Evolutionary conservation across 2,797 vertebrate species (phyloP), one percentile per base, ranked within the genome.

Genomic region (Falco columbarius): DNA sequence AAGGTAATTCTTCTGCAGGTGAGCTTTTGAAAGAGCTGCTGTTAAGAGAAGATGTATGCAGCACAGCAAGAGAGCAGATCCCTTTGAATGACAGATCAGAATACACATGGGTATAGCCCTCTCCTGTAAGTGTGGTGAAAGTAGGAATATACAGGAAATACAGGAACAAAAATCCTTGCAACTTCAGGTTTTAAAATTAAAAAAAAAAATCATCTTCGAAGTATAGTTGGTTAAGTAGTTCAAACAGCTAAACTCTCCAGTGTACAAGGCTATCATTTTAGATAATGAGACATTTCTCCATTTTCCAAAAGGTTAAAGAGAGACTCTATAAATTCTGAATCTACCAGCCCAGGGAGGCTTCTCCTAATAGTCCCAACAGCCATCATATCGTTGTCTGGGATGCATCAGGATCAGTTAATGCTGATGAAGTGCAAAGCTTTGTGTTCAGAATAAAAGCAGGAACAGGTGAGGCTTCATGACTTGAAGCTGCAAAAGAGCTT

Each of bases 211-310:
- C 47, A 34, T 61, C 68, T 82, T 51, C 58, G 44, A 72, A 77
- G 24, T 32, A 44, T 55, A 72, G 38, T 65, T 87, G 58, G 81
- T 71, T 93, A 86, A 87, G 81, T 77, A 95, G 93, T 87, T 96
- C 89, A 96, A 91, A 92, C 24, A 90, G 40, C 80, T 63, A 73
- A 93, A 91, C 44, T 91, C 87, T 93, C 91, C 67, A 38, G 83
- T 90, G 97, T 81, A 71, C 87, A 89, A 81, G 61, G 56, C 93
- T 97, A 95, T 96, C 92, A 91, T 96, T 97, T 96, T 59, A 90
- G 82, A 72, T 97, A 98, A 97, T 92, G 87, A 98, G 97, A 95
- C 71, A 58, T 89, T 83, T 96, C 94, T 94, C 74, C 49, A 52
- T 94, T 94, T 90, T 94, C 82, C 23, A 61, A 77, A 93, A 97